A percentile compares a stretch with the other conserved stretches of the same genome.
Conservation (phyloP, 2,797 vertebrate species). For the Rhodeus uyekii region DNA sequence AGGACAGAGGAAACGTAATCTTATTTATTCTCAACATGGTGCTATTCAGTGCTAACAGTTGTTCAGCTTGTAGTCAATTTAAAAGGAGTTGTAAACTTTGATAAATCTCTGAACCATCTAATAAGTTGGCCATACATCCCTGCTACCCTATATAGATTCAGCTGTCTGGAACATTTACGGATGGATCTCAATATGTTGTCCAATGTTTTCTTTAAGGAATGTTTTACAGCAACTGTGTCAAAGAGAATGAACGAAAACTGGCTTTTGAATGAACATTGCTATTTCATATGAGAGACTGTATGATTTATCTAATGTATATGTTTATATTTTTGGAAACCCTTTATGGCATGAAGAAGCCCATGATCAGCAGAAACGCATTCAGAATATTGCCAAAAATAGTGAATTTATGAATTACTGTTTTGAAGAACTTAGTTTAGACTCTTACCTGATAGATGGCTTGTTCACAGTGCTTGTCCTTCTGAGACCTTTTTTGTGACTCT, state of each 20-base stretch:
- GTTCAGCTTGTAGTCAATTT: neutral
- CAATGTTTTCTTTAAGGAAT: neutral
- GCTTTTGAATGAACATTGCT: neutral
- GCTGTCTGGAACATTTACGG: too few species aligned
- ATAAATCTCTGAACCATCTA: neutral
- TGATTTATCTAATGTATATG: neutral
- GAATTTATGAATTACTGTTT: neutral
- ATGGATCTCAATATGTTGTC: neutral
- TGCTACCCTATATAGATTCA: too few species aligned
- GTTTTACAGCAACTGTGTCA: neutral
- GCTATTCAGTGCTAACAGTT: neutral
- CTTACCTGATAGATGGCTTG: constrained; percentile 96
- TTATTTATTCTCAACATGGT: neutral
- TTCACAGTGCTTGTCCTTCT: constrained; percentile 98
- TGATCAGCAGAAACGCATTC: neutral
- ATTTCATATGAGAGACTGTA: neutral
- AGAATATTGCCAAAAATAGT: neutral
- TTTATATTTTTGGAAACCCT: neutral
- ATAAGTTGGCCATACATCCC: neutral
- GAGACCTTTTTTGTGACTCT: constrained; percentile 96
- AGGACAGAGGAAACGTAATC: neutral
- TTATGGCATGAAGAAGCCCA: neutral
- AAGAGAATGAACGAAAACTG: neutral
- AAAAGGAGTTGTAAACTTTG: neutral
- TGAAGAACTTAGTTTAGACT: neutral